Base-by-base conservation (phyloP, 2,888 invertebrate species). In the Netelia fuscicornis region DNA sequence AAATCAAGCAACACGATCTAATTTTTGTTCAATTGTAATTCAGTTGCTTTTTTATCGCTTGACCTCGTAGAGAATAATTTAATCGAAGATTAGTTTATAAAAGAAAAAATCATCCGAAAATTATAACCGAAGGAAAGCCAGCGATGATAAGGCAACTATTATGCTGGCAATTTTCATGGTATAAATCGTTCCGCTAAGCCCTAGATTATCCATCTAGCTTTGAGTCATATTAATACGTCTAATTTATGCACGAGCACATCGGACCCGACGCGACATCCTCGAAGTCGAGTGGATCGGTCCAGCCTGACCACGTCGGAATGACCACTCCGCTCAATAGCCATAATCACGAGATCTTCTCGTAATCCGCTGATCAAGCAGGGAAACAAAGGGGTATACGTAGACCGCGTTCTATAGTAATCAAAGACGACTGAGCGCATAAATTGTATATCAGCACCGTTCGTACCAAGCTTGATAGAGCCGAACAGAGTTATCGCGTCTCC, bases 241-340 rank as follows among this genome's bases (percentile, higher is more conserved):
- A 90, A 90, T 90, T 90, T 89, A 89, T 89, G 88, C 68, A 48
- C 89, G 84, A 86, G 86, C 80, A 83, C 82, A 87, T 89, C 85
- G 86, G 79, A 75, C 83, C 9, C 11, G 44, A n/a, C 17, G 48
- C 52, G 68, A 52, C 68, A 60, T 23, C 58, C 68, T 77, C 48
- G 17, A 68, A 65, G 65, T 62, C 77, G 58, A 44, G 58, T 42
- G 17, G 44, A 67, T 44, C 77, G 42, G 64, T 65, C 44, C 64
- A 77, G 44, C 48, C 58, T 56, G 58, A 58, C 37, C 60, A 68
- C 44, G 17, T 60, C 23, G 44, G 48, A 77, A 68, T 58, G 60
- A 30, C 77, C 68, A 77, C 77, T 77, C 48, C 58, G 77, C 23
- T 60, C 42, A 68, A 77, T 67, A 58, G 58, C 58, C 77, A 77